These are phyloP conservation scores for Patella caerulea DNA, from an alignment of 2,888 invertebrate genomes.

Conservation along the genomic window DNA sequence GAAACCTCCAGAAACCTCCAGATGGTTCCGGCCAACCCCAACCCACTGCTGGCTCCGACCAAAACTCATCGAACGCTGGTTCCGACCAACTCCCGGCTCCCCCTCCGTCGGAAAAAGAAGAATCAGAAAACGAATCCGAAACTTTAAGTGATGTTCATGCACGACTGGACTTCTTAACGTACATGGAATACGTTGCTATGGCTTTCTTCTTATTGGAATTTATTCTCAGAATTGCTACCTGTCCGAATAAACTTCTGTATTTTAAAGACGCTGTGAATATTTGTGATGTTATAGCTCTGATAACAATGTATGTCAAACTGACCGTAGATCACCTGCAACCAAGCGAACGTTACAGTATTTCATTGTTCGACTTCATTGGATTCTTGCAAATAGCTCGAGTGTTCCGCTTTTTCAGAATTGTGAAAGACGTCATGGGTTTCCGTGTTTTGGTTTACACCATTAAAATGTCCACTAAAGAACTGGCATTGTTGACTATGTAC, in stretches of 20 bases:
- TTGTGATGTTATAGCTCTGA: slow-evolving; percentile 49
- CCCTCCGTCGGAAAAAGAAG: not conserved
- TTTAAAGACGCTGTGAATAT: slow-evolving; percentile 47
- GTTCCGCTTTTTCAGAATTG: slow-evolving; percentile 54
- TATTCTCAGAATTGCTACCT: slow-evolving; percentile 44
- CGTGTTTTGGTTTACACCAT: slow-evolving; percentile 58
- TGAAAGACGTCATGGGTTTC: slow-evolving; percentile 56
- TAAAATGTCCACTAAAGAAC: slow-evolving; percentile 53
- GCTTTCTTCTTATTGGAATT: slow-evolving; percentile 56
- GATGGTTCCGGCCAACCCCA: too few relatives aligned
- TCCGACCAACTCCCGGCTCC: too few relatives aligned
- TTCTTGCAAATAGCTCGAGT: slow-evolving; percentile 54
- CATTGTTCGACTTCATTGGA: slow-evolving; percentile 49
- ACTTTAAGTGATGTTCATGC: slow-evolving; percentile 35
- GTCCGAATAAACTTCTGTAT: slow-evolving; percentile 42
- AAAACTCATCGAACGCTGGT: too few relatives aligned
- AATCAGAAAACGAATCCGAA: slow-evolving; percentile 20
- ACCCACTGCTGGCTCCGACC: too few relatives aligned
- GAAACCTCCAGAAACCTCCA: too few relatives aligned
- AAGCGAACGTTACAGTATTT: slow-evolving; percentile 45
- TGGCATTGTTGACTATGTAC: slow-evolving; percentile 55
- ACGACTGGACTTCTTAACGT: slow-evolving; percentile 29
- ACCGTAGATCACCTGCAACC: slow-evolving; percentile 40
- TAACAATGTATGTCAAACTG: slow-evolving; percentile 50
- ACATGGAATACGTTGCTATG: slow-evolving; percentile 43